Evolutionary conservation across 2,888 invertebrate species (phyloP), one percentile per base, ranked within the genome.

Genomic region (Luperina testacea): DNA sequence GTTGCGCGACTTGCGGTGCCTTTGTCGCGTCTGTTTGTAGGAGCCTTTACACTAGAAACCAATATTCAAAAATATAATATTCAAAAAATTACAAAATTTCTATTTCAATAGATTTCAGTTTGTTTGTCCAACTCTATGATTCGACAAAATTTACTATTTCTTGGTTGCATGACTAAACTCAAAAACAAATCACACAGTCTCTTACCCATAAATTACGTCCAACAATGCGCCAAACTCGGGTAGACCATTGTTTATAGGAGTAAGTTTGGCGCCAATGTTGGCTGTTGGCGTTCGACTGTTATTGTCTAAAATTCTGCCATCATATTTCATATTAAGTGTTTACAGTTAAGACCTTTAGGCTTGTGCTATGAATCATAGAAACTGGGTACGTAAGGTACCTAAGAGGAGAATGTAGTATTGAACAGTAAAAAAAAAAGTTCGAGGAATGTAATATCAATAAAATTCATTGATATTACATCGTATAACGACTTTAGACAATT

Each of bases 321-420:
- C 84, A 68, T 87, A 88, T 82, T 88, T 87, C 78, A 88, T 73
- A 78, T 77, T 72, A 81, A 86, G 77, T 77, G 84, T 82, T 85
- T 72, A 65, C 70, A 42, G 69, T 76, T 59, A 45, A 67, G 65
- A 63, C 75, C 61, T 68, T 67, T 61, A n/a, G 27, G 15, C 53
- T 24, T 80, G 17, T 59, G 57, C 61, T 48, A 74, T 77, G 57
- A 73, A 70, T 82, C 69, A 84, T 57, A 45, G 45, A 48, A 32
- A 53, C 57, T 75, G 24, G 9, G 5, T 65, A 13, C n/a, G 45
- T 45, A 11, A 45, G 42, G 38, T 38, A 32, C 32, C 32, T 32
- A 38, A 38, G 38, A 38, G 5, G 38, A 38, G 38, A 38, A 38
- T 38, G 38, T 3, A 42, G 24, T n/a, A 13, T 32, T 53, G 57